Conservation (phyloP, 2,113 vertebrate genomes). For the Xyliphius kryptos region DNA sequence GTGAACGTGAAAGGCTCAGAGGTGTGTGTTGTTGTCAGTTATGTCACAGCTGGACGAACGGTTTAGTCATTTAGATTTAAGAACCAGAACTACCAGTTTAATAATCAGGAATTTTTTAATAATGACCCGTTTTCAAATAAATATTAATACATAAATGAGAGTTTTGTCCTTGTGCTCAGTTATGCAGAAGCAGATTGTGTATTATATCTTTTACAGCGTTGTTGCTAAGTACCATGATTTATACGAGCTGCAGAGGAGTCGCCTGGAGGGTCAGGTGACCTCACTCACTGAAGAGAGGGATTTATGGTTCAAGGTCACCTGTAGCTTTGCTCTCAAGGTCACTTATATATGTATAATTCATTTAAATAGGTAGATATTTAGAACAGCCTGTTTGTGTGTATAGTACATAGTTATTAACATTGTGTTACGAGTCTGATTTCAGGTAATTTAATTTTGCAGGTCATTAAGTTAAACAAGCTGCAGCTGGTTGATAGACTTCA, state of each 20-base stretch:
- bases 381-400: too few species aligned
- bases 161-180: too few species aligned
- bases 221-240: conserved; percentile 75
- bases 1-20: too few species aligned
- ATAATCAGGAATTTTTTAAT: too few species aligned
- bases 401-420: too few species aligned
- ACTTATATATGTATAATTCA: too few species aligned
- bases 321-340: conserved; percentile 74
- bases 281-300: conserved; percentile 70
- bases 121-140: neutral
- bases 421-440: neutral
- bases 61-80: too few species aligned
- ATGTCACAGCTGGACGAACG: too few species aligned
- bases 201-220: conserved; percentile 55
- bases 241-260: conserved; percentile 71
- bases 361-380: too few species aligned
- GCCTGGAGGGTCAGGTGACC: conserved; percentile 68
- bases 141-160: too few species aligned
- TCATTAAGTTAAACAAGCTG: conserved; percentile 72
- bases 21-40: too few species aligned
- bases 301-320: conserved; percentile 66
- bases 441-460: conserved; percentile 53
- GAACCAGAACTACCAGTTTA: too few species aligned
- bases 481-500: conserved; percentile 64
- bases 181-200: neutral